These are phyloP conservation scores for Astur gentilis DNA, from an alignment of 2,113 vertebrate genomes.

Conservation along the genomic window DNA sequence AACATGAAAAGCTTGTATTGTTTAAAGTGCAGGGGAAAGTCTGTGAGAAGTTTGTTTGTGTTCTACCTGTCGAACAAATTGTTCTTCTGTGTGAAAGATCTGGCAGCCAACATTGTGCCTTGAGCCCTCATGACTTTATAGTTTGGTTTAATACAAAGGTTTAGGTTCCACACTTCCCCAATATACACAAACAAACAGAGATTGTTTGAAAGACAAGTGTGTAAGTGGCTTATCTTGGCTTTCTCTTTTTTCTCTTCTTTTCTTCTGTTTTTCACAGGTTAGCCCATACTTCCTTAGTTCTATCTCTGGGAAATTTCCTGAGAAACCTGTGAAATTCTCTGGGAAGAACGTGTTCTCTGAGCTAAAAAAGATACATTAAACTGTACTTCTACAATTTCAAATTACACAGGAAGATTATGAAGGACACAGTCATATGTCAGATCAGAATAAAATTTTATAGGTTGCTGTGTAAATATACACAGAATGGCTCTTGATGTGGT, in stretches of 20 bases:
- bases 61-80: neutral
- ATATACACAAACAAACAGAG: neutral
- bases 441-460: neutral
- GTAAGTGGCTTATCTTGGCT: neutral
- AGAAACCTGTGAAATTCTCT: neutral
- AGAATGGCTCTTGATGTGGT: conserved; percentile 21
- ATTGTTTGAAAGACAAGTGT: neutral
- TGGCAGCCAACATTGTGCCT: neutral
- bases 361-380: conserved; percentile 8
- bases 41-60: neutral
- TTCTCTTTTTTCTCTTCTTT: neutral
- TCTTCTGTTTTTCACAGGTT: neutral
- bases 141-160: neutral
- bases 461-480: conserved; percentile 14
- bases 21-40: neutral
- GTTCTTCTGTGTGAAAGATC: neutral
- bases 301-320: neutral
- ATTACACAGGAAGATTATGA: conserved; percentile 22
- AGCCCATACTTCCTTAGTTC: neutral
- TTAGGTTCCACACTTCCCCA: neutral
- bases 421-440: neutral
- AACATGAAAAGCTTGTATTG: neutral
- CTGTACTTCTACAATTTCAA: neutral
- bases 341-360: neutral
- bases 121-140: neutral